Evolutionary conservation across 2,113 vertebrate genomes (phyloP), one percentile per base, ranked within the genome.

Genomic region (Hypomesus transpacificus): DNA sequence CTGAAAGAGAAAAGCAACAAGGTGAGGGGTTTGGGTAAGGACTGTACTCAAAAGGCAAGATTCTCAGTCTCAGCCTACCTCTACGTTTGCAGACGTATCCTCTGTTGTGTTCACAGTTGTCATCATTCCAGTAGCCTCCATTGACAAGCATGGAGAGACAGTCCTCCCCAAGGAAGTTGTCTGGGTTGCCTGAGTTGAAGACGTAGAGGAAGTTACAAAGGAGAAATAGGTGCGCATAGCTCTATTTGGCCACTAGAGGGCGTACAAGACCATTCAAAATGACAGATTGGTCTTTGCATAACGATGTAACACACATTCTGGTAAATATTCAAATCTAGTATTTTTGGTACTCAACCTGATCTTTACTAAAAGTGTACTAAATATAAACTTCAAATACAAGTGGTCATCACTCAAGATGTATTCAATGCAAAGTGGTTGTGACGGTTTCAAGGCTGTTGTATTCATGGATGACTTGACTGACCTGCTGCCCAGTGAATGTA

Each of bases 1-100:
- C 92, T 93, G 82, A 65, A 77, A 80, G 24, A 76, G 6, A 75
- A 61, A 46, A 60, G 3, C 2, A n/a, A 18, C 26, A 21, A 63
- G 65, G 9, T 26, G 57, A 34, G 31, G 31, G 31, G 31, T 34
- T 34, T 34, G 31, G 31, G 31, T 34, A 34, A 31, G 3, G 56
- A 58, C n/a, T 18, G 4, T 18, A 64, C n/a, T 39, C 28, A 39
- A 21, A 4, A 7, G 31, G 31, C 6, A 17, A 39, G 11, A 3
- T 8, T 59, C n/a, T 22, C 18, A 7, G 34, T 4, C 13, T 34
- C n/a, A 65, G 34, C 31, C 14, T 50, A 93, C 92, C 92, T 71
- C 78, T 84, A 14, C 88, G 78, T 73, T 93, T 84, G 79, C 92
- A 93, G 81, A 93, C 85, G 75, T 93, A 93, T 39, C 92, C 92